Evolutionary conservation across 2,888 invertebrate genomes (phyloP).

Genomic region (Drosophila rellima): DNA sequence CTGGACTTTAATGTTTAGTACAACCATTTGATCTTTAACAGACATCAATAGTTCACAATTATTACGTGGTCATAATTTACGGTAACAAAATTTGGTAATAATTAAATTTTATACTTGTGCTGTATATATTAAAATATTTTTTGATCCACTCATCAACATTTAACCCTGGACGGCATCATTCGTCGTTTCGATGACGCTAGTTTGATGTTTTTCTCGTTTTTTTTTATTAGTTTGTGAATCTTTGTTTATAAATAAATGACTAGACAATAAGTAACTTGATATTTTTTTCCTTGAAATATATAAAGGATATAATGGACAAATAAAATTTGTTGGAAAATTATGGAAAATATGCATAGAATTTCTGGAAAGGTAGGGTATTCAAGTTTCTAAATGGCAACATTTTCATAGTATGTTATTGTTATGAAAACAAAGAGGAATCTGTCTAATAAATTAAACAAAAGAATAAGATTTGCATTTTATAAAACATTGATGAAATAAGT

Average conservation of each 20-base stretch:
- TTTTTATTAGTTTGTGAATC: too few relatives aligned
- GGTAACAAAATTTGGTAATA: background rate
- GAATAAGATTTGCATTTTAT: conserved; percentile 25
- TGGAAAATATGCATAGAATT: too few relatives aligned
- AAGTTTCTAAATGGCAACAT: background rate
- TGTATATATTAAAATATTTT: background rate
- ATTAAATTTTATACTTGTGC: background rate
- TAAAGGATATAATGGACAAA: too few relatives aligned
- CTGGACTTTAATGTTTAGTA: background rate
- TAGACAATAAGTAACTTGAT: too few relatives aligned
- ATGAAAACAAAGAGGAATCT: conserved; percentile 8
- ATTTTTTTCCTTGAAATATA: too few relatives aligned
- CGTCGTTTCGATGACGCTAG: too few relatives aligned
- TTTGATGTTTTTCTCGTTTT: too few relatives aligned
- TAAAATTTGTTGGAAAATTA: too few relatives aligned
- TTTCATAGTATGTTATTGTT: conserved; percentile 12
- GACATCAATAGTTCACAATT: background rate
- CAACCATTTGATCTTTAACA: background rate
- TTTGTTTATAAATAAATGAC: too few relatives aligned
- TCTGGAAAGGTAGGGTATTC: too few relatives aligned
- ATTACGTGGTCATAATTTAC: background rate
- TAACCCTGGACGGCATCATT: too few relatives aligned
- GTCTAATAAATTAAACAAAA: conserved; percentile 21
- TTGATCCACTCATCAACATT: background rate
- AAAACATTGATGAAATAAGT: conserved; percentile 10